Conservation (phyloP, 2,888 invertebrate species). For the Lottia scabra region DNA sequence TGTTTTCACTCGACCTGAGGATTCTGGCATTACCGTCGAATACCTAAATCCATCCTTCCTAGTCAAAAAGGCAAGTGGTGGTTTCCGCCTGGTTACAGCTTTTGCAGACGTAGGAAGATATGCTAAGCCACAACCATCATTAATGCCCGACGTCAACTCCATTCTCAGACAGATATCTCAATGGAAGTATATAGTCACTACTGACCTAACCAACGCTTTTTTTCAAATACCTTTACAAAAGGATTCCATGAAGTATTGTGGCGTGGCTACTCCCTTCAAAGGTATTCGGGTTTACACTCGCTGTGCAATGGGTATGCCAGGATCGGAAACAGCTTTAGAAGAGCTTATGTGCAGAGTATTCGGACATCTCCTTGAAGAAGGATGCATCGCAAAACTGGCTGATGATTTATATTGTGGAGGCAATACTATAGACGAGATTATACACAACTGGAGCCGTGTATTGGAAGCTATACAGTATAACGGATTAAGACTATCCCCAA, state of each 20-base stretch:
- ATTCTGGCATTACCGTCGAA: conserved; percentile 26
- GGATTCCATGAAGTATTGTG: conserved; percentile 42
- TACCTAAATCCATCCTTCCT: conserved; percentile 38
- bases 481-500: conserved; percentile 17
- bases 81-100: conserved; percentile 29
- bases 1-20: conserved; percentile 33
- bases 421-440: conserved; percentile 10
- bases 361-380: conserved; percentile 24
- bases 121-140: conserved; percentile 29
- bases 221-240: conserved; percentile 38
- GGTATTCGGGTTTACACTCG: conserved; percentile 34
- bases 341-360: conserved; percentile 18
- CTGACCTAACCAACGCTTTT: conserved; percentile 37
- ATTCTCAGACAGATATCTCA: conserved; percentile 22
- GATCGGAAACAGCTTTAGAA: conserved; percentile 40
- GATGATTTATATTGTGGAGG: conserved; percentile 29
- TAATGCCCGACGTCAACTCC: conserved; percentile 31
- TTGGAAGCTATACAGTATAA: conserved; percentile 18
- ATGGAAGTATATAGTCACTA: conserved; percentile 39
- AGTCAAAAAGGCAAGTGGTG: conserved; percentile 25
- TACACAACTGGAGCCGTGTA: conserved; percentile 18
- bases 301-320: conserved; percentile 34
- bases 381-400: conserved; percentile 27
- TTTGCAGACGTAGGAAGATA: conserved; percentile 30
- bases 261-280: conserved; percentile 39